Evolutionary conservation across 1,140 invertebrate genomes (phyloP), one percentile per base, ranked within the genome.

Genomic region (Meteorus sp.): DNA sequence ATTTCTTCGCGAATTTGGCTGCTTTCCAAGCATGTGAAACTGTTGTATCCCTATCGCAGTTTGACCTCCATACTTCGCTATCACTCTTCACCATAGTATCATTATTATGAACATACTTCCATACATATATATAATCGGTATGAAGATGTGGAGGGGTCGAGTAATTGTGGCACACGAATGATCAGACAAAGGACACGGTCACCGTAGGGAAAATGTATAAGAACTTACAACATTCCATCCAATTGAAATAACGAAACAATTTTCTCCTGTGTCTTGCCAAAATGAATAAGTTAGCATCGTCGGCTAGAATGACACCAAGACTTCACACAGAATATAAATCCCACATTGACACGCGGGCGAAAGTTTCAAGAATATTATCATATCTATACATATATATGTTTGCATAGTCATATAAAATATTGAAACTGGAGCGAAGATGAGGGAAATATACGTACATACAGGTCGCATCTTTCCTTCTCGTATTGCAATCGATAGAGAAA

Each of bases 1-100:
- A 65, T 58, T 41, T 59, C 33, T 47, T 48, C 56, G 63, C 31
- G 53, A 35, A 22, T 60, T 60, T 52, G 58, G 58, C 50, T 37
- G 7, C 7, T 52, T 25, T 56, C 55, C 54, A 53, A 31, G n/a
- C 31, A 31, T 20, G 13, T 45, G 43, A 25, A 56, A 47, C 19
- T 55, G 53, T n/a, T 9, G 17, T 41, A n/a, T 55, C 22, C 8
- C n/a, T 37, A n/a, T 53, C 31, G 35, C 31, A 53, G 37, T 41
- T 23, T 29, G 20, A 41, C 15, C 17, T 52, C 9, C 31, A n/a
- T n/a, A n/a, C n/a, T 8, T 11, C 19, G 45, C 0, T 29, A 13
- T 2, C 17, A 3, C 31, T 23, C 7, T 35, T 5, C 5, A 25
- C n/a, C 15, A 47, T 25, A n/a, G 17, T n/a, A n/a, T 1, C 23